Evolutionary conservation across 2,113 vertebrate genomes (phyloP).

Genomic region (Cettia cetti): DNA sequence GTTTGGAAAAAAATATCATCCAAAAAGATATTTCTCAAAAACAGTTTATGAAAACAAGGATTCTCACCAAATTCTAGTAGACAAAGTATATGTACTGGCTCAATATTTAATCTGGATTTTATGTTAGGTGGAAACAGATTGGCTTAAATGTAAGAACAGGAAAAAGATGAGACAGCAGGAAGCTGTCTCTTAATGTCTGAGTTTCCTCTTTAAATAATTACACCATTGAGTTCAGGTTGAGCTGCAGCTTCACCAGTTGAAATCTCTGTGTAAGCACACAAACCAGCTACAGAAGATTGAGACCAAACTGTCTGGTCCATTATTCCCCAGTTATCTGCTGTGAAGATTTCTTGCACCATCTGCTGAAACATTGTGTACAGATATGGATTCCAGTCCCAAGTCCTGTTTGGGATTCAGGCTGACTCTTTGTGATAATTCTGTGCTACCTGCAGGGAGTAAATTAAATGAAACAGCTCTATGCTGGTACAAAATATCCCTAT

Average conservation of each 20-base stretch:
- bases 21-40: background rate
- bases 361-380: background rate
- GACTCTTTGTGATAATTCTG: background rate
- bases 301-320: background rate
- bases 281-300: background rate
- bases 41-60: background rate
- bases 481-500: background rate
- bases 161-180: background rate
- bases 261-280: background rate
- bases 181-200: background rate
- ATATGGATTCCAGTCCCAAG: fast-evolving
- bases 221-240: background rate
- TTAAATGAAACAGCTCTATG: background rate
- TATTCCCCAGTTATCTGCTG: background rate
- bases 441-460: background rate
- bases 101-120: background rate
- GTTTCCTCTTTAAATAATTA: background rate
- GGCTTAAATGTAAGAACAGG: background rate
- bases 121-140: background rate
- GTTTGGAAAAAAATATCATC: background rate
- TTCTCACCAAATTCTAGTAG: background rate
- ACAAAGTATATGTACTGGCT: background rate
- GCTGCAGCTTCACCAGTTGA: background rate
- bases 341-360: background rate
- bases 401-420: background rate